Percentiles rank a stretch among this genome's conserved stretches.
Conservation (phyloP, 2,113 vertebrate genomes). For the Myiozetetes cayanensis region DNA sequence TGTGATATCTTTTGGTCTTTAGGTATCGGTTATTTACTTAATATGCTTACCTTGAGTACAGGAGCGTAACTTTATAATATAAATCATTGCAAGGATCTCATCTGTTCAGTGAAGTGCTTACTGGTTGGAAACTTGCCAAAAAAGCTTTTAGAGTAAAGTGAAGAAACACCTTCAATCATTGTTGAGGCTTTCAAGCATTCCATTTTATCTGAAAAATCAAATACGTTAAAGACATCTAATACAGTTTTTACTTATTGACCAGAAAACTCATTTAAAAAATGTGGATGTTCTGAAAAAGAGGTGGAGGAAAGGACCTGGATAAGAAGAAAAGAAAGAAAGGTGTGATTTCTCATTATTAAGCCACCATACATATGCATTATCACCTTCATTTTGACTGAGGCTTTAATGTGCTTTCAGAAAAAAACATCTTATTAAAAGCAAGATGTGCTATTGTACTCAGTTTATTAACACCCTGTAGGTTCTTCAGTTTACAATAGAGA, state of each 20-base stretch:
- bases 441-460: slow-evolving; percentile 1
- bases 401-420: slow-evolving; percentile 44
- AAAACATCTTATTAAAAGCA: slow-evolving; percentile 49
- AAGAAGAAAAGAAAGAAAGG: background rate
- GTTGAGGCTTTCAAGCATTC: background rate
- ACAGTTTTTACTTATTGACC: slow-evolving; percentile 21
- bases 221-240: background rate
- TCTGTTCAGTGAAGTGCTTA: background rate
- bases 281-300: background rate
- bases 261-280: slow-evolving; percentile 19
- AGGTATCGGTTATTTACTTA: background rate
- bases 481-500: background rate
- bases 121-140: background rate
- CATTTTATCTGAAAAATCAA: slow-evolving; percentile 35
- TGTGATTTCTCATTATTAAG: slow-evolving; percentile 37
- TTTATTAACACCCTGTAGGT: slow-evolving; percentile 44
- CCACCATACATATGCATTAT: background rate
- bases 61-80: background rate
- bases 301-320: background rate
- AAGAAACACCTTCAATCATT: background rate
- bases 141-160: background rate
- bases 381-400: background rate
- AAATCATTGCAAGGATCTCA: background rate
- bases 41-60: background rate
- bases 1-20: background rate